Conservation (phyloP, 37 sponge, comb jelly and placozoan genomes). For the Theonella swinhoei region DNA sequence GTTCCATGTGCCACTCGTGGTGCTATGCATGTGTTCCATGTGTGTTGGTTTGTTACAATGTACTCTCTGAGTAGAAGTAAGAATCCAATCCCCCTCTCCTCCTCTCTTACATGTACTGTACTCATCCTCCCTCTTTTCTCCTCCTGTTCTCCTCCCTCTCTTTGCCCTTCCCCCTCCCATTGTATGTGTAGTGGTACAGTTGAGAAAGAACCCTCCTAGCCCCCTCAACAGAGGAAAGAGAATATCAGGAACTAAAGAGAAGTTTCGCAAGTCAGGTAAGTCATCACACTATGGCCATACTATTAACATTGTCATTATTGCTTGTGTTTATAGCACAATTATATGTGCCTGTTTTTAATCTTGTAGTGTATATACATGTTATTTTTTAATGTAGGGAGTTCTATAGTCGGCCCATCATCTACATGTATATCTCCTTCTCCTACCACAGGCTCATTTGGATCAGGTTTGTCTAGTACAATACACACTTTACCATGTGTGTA, state of each 20-base stretch:
- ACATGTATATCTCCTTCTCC: conserved; percentile 60
- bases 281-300: background rate
- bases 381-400: background rate
- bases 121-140: no score
- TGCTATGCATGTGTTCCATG: no score
- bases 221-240: conserved; percentile 52
- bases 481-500: background rate
- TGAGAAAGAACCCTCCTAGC: conserved; percentile 62
- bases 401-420: background rate
- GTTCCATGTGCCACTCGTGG: no score
- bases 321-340: background rate
- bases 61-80: no score
- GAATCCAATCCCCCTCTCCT: no score
- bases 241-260: conserved; percentile 13
- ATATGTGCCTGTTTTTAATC: no score
- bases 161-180: background rate
- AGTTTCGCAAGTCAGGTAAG: background rate
- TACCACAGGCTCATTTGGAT: conserved; percentile 55
- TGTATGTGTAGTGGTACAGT: conserved; percentile 27
- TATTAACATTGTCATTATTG: no score
- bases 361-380: no score
- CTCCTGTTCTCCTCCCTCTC: background rate
- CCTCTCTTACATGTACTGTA: no score
- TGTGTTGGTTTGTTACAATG: no score
- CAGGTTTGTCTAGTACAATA: conserved; percentile 20